Evolutionary conservation across 2,888 invertebrate genomes (phyloP).

Genomic region (Neoitamus cyanurus): DNA sequence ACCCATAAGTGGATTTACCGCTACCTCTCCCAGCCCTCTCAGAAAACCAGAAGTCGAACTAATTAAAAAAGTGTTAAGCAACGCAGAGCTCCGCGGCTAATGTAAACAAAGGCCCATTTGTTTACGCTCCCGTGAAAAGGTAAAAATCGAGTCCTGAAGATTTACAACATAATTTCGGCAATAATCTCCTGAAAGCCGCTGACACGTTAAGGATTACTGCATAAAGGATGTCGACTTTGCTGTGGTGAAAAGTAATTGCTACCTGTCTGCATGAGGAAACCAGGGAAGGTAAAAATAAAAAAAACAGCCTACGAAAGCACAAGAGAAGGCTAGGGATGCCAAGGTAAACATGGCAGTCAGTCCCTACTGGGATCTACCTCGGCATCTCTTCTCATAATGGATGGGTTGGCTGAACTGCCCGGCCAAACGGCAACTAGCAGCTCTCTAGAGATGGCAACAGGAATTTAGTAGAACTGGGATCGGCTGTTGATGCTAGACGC

Average conservation of each 20-base stretch:
- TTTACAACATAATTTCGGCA: constrained; percentile 34
- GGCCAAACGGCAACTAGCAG: not conserved
- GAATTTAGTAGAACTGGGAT: not conserved
- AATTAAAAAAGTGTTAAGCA: not conserved
- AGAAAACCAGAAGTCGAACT: not conserved
- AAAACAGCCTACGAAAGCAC: not conserved
- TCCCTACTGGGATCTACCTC: not conserved
- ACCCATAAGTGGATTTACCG: not conserved
- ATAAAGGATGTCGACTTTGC: not conserved
- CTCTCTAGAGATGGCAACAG: not conserved
- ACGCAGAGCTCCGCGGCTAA: not conserved
- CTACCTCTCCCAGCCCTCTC: not conserved
- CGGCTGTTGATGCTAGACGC: constrained; percentile 8
- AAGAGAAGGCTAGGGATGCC: not conserved
- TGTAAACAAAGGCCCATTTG: not conserved
- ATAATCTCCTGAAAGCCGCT: not conserved
- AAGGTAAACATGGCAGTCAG: constrained; percentile 14
- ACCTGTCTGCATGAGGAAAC: constrained; percentile 11
- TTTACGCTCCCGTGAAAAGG: not conserved
- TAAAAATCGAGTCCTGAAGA: not conserved
- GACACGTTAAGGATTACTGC: constrained; percentile 18
- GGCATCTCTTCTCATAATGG: not conserved
- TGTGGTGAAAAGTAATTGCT: constrained; percentile 46
- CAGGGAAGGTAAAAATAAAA: not conserved
- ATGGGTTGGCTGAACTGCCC: not conserved